Conservation (phyloP, 2,888 invertebrate species). For the Halocaridina rubra region DNA sequence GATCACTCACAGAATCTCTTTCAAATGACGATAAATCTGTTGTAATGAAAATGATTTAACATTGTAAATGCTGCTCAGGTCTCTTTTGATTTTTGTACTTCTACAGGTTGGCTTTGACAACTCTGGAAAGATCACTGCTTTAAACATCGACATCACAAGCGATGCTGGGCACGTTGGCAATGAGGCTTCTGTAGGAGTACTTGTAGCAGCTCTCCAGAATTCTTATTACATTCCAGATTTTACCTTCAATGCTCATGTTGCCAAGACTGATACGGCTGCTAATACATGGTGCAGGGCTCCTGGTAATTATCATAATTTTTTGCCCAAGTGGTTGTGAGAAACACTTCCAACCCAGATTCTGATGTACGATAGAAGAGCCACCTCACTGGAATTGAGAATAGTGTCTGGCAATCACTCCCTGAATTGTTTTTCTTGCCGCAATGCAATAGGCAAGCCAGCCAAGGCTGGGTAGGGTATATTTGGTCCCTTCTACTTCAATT, state of each 20-base stretch:
- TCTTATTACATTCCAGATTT: constrained; percentile 68
- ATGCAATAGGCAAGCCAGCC: too few relatives aligned
- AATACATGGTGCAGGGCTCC: constrained; percentile 81
- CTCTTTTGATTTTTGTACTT: not conserved
- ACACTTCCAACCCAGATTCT: too few relatives aligned
- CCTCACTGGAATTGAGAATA: too few relatives aligned
- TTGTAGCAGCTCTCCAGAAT: constrained; percentile 26
- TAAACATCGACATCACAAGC: constrained; percentile 40
- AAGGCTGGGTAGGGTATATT: too few relatives aligned
- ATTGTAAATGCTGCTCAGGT: too few relatives aligned
- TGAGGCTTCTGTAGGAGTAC: constrained; percentile 13
- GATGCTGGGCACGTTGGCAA: constrained; percentile 52
- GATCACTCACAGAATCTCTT: too few relatives aligned
- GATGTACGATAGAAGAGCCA: too few relatives aligned
- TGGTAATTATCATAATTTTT: constrained; percentile 68
- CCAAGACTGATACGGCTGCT: constrained; percentile 76
- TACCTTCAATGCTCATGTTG: constrained; percentile 70
- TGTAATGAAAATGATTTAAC: too few relatives aligned
- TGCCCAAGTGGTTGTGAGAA: not conserved
- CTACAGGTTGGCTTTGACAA: constrained; percentile 59
- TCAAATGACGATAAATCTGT: too few relatives aligned
- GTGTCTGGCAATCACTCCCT: too few relatives aligned
- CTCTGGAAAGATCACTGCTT: constrained; percentile 34
- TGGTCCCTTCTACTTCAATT: too few relatives aligned
- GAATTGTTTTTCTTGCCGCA: too few relatives aligned